Evolutionary conservation across 53 echinoderm and acorn worm genomes (phyloP), one percentile per base, ranked within the genome.

Genomic region (Temnopleurus reevesii): DNA sequence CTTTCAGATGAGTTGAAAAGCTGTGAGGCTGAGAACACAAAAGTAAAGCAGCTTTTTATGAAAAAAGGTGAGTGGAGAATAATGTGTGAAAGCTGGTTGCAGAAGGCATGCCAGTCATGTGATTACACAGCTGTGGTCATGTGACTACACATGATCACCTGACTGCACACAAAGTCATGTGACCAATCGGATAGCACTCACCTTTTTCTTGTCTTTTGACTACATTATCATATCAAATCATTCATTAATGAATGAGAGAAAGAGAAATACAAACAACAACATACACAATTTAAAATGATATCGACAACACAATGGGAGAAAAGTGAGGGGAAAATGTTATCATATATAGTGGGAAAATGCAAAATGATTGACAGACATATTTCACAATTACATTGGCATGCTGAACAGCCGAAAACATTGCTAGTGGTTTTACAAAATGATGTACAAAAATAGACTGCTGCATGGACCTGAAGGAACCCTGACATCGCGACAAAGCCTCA

Each of bases 121-220:
- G 43, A 10, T 41, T 71, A 71, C 49, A 38, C 36, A 15, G 41
- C 23, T 34, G 65, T 34, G 8, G 53, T 10, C 53, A 15, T 15
- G 15, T 51, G 15, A 51, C 53, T 15, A 51, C 53, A 51, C 53
- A 51, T 51, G 81, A 23, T 81, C n/a, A n/a, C n/a, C n/a, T n/a
- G n/a, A n/a, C n/a, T n/a, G n/a, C n/a, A n/a, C 46, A 65, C 34
- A 55, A 26, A 13, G 29, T 29, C 29, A 63, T 5, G 4, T 45
- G 46, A 77, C 45, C 53, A 51, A 15, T 10, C 9, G 53, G 53
- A 59, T 24, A 81, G 0, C 27, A 89, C 89, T 89, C 66, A 92
- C 92, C 55, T 89, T 55, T 58, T 89, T 92, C 77, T 92, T 89
- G 63, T 92, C 83, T 83, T 92, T 92, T 6, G 46, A 53, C 92